Conservation (phyloP, 2,113 vertebrate genomes). For the Falcunculus frontatus region DNA sequence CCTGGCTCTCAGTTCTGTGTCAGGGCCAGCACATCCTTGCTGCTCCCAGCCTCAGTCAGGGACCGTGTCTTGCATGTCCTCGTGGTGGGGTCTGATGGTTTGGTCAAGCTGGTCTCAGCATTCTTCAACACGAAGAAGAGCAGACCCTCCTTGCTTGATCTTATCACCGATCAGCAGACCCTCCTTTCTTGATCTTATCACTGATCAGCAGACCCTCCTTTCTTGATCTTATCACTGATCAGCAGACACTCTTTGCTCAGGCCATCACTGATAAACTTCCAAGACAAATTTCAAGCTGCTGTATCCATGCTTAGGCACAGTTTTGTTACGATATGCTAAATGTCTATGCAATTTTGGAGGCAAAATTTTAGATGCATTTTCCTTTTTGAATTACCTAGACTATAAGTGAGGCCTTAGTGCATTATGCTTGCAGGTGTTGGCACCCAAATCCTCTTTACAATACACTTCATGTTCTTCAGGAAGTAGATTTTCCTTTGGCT, state of each 20-base stretch:
- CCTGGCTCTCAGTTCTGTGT: fast-evolving
- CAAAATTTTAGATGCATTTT: background rate
- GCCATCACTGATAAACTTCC: background rate
- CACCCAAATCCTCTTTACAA: background rate
- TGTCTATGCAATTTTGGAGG: background rate
- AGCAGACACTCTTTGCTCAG: background rate
- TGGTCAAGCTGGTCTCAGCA: background rate
- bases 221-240: background rate
- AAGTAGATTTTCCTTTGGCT: background rate
- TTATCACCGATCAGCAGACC: too few species aligned
- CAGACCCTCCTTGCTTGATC: background rate
- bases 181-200: too few species aligned
- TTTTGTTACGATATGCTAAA: background rate
- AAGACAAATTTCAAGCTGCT: background rate
- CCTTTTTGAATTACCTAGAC: background rate
- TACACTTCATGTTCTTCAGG: background rate
- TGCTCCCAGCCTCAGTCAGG: background rate
- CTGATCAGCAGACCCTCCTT: background rate
- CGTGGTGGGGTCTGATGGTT: background rate
- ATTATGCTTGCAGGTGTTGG: fast-evolving
- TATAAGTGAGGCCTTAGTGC: background rate
- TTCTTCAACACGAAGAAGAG: background rate
- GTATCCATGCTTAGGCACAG: too few species aligned
- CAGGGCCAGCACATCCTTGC: background rate
- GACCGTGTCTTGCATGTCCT: background rate